Percentiles rank a stretch among this genome's conserved stretches.
These are phyloP conservation scores for Conger conger DNA, from an alignment of 2,113 vertebrate genomes.

Conservation along the genomic window DNA sequence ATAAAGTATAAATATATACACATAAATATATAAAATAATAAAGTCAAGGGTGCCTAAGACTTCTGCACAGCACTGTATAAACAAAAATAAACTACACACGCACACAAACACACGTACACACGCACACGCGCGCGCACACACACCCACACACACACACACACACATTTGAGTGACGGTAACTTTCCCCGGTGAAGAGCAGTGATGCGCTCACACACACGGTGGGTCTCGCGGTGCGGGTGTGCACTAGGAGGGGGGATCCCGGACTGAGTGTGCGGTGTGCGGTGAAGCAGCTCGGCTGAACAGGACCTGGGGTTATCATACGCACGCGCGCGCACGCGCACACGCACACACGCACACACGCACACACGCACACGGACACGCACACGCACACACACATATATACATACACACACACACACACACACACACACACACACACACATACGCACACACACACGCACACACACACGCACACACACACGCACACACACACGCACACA, in stretches of 20 bases:
- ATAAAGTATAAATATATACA: too few relatives aligned
- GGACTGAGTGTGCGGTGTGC: slow-evolving; percentile 41
- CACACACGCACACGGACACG: slow-evolving; percentile 56
- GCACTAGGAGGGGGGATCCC: slow-evolving; percentile 42
- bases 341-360: slow-evolving; percentile 58
- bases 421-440: slow-evolving; percentile 56
- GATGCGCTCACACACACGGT: too few relatives aligned
- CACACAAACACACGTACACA: too few relatives aligned
- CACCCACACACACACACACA: neutral
- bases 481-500: slow-evolving; percentile 54
- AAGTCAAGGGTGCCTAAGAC: too few relatives aligned
- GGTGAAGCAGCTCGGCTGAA: slow-evolving; percentile 50
- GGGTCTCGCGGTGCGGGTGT: neutral
- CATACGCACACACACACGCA: slow-evolving; percentile 55
- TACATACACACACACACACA: slow-evolving; percentile 59
- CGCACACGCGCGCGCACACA: too few relatives aligned
- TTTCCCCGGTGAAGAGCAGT: neutral
- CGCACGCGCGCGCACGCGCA: slow-evolving; percentile 57
- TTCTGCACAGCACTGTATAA: too few relatives aligned
- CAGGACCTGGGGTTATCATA: slow-evolving; percentile 57
- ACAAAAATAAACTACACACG: too few relatives aligned
- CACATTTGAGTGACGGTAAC: neutral
- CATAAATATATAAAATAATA: too few relatives aligned
- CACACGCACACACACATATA: slow-evolving; percentile 59
- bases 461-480: slow-evolving; percentile 60